Conservation (phyloP, 2,113 vertebrate species). For the Anarrhichthys ocellatus region DNA sequence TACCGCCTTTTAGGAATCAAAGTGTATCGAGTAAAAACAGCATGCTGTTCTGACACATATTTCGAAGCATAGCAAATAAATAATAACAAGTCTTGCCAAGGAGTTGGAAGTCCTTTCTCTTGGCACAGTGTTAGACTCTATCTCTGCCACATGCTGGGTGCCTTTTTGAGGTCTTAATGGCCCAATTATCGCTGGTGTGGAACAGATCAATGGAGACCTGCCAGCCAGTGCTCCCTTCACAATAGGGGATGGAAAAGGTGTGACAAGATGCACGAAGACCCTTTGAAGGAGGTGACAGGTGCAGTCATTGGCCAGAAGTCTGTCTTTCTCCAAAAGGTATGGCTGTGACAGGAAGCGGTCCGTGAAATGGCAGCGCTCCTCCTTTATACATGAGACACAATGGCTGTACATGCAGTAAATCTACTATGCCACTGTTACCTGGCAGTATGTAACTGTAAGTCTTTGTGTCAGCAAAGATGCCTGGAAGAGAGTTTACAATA, state of each 20-base stretch:
- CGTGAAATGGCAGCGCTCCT: slow-evolving; percentile 36
- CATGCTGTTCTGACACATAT: slow-evolving; percentile 40
- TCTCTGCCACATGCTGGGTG: slow-evolving; percentile 66
- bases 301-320: slow-evolving; percentile 63
- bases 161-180: slow-evolving; percentile 80
- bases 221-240: slow-evolving; percentile 67
- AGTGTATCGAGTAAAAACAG: slow-evolving; percentile 6
- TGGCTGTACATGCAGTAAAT: slow-evolving; percentile 51
- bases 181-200: slow-evolving; percentile 77
- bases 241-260: slow-evolving; percentile 74
- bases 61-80: slow-evolving; percentile 36
- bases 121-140: slow-evolving; percentile 47
- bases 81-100: slow-evolving; percentile 36
- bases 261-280: slow-evolving; percentile 72
- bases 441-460: slow-evolving; percentile 21
- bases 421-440: slow-evolving; percentile 34
- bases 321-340: slow-evolving; percentile 61
- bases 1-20: slow-evolving; percentile 12
- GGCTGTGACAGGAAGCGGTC: slow-evolving; percentile 58
- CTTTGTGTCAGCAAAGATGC: slow-evolving; percentile 29
- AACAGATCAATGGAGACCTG: slow-evolving; percentile 79
- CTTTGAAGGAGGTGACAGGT: slow-evolving; percentile 74
- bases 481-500: slow-evolving; percentile 18
- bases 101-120: slow-evolving; percentile 44
- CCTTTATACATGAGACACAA: slow-evolving; percentile 60